phyloP scores from a whole-genome alignment of 2,113 vertebrate genomes.

The Ardeotis arabs region DNA sequence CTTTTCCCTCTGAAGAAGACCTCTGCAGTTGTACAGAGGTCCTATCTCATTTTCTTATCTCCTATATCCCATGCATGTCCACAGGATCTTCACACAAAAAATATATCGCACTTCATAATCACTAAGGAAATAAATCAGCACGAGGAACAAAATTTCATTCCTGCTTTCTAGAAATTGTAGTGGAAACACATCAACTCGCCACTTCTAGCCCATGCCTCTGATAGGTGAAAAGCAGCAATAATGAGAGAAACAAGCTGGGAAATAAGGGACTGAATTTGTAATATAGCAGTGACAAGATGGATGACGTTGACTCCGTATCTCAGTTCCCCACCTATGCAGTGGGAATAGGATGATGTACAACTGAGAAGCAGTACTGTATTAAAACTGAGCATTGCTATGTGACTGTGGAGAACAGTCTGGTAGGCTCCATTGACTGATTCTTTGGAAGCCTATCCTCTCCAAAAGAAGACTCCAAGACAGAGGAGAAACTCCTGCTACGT shows the following conservation, averaged over 20 bases:
- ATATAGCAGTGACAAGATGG: neutral
- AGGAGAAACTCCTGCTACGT: neutral
- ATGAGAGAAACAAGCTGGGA: neutral
- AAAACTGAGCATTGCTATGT: neutral
- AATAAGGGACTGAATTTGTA: neutral
- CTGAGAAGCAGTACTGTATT: neutral
- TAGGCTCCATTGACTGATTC: neutral
- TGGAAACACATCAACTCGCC: neutral
- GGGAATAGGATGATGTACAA: neutral
- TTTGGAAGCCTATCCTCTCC: neutral
- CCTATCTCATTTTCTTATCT: neutral
- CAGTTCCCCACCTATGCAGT: neutral
- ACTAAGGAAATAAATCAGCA: neutral
- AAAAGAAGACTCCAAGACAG: neutral
- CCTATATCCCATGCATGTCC: rapidly evolving
- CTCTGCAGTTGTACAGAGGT: neutral
- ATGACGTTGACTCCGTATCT: neutral
- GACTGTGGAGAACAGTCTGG: neutral
- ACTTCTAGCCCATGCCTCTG: neutral
- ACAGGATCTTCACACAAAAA: neutral
- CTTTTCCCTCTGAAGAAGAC: neutral
- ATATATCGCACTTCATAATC: neutral
- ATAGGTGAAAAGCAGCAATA: neutral
- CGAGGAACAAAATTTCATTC: neutral
- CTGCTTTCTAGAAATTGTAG: neutral